These are phyloP conservation scores for Arvicola amphibius DNA, from an alignment of 2,797 vertebrate species.

Conservation along the genomic window DNA sequence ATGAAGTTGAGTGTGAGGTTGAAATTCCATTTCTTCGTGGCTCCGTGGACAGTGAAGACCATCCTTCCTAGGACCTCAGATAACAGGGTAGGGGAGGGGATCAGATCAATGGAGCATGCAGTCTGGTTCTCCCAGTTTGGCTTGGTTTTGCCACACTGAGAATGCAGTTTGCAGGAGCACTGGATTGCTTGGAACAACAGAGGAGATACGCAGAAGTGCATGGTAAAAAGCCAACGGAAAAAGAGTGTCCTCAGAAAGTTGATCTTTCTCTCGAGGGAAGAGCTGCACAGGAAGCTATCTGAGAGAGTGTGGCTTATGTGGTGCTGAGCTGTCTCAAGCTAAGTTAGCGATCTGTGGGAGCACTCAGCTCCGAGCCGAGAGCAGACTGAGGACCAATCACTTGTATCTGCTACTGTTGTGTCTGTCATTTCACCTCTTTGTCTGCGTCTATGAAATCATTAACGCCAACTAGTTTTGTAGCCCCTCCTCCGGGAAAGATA, in stretches of 20 bases:
- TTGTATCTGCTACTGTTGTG: neutral
- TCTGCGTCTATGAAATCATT: neutral
- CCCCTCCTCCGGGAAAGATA: neutral
- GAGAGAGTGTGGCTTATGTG: neutral
- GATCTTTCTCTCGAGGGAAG: conserved; percentile 38
- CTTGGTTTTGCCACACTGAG: neutral
- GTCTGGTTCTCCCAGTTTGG: neutral
- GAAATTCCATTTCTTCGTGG: neutral
- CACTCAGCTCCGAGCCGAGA: neutral
- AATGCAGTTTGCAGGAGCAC: neutral
- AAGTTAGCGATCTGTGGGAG: neutral
- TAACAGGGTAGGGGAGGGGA: neutral
- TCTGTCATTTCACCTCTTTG: neutral
- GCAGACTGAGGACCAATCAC: neutral
- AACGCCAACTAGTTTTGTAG: neutral
- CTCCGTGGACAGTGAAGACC: neutral
- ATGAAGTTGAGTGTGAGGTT: neutral
- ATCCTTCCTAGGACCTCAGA: neutral
- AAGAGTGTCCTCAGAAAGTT: neutral
- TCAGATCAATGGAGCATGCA: neutral
- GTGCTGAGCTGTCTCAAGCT: neutral
- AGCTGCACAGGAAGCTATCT: neutral
- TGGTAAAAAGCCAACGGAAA: conserved; percentile 16
- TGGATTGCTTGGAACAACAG: neutral
- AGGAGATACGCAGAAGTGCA: neutral